phyloP scores from a whole-genome alignment of 1,140 invertebrate species.

The Teleopsis dalmanni region DNA sequence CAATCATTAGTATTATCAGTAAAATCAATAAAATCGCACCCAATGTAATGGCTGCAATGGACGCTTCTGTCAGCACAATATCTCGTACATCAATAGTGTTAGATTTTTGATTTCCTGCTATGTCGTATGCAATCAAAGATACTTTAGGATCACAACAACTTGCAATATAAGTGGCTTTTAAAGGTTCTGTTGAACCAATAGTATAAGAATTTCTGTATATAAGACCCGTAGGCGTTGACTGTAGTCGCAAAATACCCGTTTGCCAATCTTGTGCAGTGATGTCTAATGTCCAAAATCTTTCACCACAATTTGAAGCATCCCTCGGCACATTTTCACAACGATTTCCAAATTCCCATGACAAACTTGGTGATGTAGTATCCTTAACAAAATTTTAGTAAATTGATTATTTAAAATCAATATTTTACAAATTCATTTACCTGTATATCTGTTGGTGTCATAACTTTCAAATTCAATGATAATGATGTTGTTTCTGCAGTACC shows the following conservation, averaged over 20 bases:
- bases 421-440: slow-evolving; percentile 17
- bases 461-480: slow-evolving; percentile 30
- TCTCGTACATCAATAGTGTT: slow-evolving; percentile 51
- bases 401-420: too few species aligned
- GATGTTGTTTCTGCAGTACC: slow-evolving; percentile 22
- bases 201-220: slow-evolving; percentile 47
- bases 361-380: slow-evolving; percentile 43
- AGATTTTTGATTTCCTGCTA: slow-evolving; percentile 51
- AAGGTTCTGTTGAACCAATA: slow-evolving; percentile 51
- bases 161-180: slow-evolving; percentile 53
- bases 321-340: slow-evolving; percentile 30
- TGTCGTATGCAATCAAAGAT: slow-evolving; percentile 51
- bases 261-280: slow-evolving; percentile 51
- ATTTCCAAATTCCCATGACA: slow-evolving; percentile 47
- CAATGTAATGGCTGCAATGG: slow-evolving; percentile 51
- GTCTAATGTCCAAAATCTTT: slow-evolving; percentile 55
- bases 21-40: slow-evolving; percentile 48
- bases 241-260: slow-evolving; percentile 53
- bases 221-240: slow-evolving; percentile 47
- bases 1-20: slow-evolving; percentile 45
- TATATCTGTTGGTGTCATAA: slow-evolving; percentile 27
- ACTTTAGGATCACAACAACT: slow-evolving; percentile 55
- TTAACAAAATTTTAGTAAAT: slow-evolving; percentile 14
- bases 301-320: slow-evolving; percentile 45
- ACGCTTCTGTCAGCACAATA: slow-evolving; percentile 40